Evolutionary conservation across 2,797 vertebrate species (phyloP), one percentile per base, ranked within the genome.

Genomic region (Emydoidea blandingii): DNA sequence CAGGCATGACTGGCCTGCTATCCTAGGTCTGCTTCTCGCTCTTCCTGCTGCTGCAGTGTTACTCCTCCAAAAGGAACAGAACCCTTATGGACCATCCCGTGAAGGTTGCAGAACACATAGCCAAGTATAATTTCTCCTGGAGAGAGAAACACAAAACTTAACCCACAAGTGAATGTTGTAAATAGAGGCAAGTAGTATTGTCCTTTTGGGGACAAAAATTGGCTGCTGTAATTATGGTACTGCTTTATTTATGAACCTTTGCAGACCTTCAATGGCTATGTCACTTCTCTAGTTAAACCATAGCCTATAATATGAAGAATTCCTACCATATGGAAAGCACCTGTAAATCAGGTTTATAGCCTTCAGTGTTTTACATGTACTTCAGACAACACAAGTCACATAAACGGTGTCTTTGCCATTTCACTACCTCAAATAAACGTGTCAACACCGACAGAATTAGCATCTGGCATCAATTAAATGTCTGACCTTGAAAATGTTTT

Each of bases 401-500:
- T 87, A 21, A 8, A 87, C 93, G 0, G 0, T 50, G 81, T 74
- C 44, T 85, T 87, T 92, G 68, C 83, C 37, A 79, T 91, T 91
- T 94, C 4, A 25, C 5, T 72, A 85, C 92, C 90, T 49, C 57
- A 53, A 82, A 93, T 82, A 29, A 94, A 76, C 3, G 72, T 54
- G 83, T n/a, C 92, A 93, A 81, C 81, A 94, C 5, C 78, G 80
- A 95, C 7, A 92, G 95, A 95, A 92, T 88, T 86, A 92, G 78
- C 91, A 95, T 88, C 86, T 93, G 94, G 65, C 31, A 21, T 86
- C 93, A 94, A 87, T 96, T 97, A 96, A 87, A 90, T 57, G 49
- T 57, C 59, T 94, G 96, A 97, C 96, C 96, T 97, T 97, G 96
- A 88, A 96, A 97, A 92, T 74, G 81, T 90, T 89, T 86, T 86